A percentile compares a stretch with the other conserved stretches of the same genome.
Conservation (phyloP, 1,140 invertebrate genomes). For the Manduca sexta region DNA sequence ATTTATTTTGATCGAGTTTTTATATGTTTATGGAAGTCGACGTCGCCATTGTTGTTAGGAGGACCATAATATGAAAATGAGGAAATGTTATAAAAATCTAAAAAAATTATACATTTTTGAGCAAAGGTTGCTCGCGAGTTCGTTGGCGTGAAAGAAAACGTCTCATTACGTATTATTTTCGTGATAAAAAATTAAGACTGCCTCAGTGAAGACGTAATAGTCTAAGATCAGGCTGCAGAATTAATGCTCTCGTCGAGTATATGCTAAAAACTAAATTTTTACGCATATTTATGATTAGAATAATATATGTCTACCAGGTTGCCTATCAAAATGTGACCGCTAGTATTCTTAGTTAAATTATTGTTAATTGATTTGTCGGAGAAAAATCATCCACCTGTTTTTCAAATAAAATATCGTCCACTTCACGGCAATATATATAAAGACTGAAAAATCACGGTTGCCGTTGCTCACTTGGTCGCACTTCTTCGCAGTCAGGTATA, state of each 20-base stretch:
- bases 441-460: slow-evolving; percentile 9
- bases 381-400: background rate
- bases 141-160: no score
- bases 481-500: slow-evolving; percentile 11
- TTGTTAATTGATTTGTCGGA: background rate
- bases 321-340: background rate
- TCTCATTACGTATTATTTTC: no score
- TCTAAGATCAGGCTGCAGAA: background rate
- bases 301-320: background rate
- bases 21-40: no score
- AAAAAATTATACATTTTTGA: no score
- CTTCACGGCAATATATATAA: background rate
- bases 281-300: background rate
- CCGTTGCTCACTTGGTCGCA: slow-evolving; percentile 9
- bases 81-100: no score
- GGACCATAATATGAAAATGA: no score
- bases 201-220: no score
- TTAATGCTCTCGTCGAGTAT: background rate
- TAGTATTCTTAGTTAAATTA: background rate
- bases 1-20: no score
- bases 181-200: no score
- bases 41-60: no score
- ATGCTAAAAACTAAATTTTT: background rate
- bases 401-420: no score
- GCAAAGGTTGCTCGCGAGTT: no score